These are phyloP conservation scores for Nyctibius bracteatus DNA, from an alignment of 2,113 vertebrate genomes.

Conservation along the genomic window DNA sequence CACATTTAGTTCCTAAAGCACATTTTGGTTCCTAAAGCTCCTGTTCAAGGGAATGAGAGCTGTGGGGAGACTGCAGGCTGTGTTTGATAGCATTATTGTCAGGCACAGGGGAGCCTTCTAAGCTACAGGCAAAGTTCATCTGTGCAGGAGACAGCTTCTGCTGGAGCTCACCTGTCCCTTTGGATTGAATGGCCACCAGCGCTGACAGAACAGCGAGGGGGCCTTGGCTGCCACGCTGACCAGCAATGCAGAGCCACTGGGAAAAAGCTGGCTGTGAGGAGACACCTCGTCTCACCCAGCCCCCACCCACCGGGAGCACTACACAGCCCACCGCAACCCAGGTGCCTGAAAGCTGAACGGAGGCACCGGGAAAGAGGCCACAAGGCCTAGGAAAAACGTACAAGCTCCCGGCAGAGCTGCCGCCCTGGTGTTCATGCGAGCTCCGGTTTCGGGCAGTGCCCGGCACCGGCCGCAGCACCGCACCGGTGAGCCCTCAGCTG, in stretches of 20 bases:
- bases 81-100: background rate
- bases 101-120: background rate
- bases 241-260: too few relatives aligned
- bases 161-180: background rate
- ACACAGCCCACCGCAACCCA: background rate
- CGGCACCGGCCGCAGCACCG: background rate
- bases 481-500: background rate
- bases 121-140: too few relatives aligned
- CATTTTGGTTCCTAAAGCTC: too few relatives aligned
- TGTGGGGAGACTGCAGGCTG: background rate
- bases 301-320: rapidly evolving
- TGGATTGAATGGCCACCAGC: background rate
- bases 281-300: too few relatives aligned
- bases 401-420: background rate
- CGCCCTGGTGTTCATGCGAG: background rate
- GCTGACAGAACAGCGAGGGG: rapidly evolving
- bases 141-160: background rate
- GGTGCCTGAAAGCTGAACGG: rapidly evolving
- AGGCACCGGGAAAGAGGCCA: rapidly evolving
- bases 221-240: background rate
- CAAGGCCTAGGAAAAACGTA: rapidly evolving
- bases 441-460: background rate
- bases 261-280: too few relatives aligned
- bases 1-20: rapidly evolving
- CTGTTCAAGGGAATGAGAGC: background rate